These are phyloP conservation scores for Allophyes oxyacanthae DNA, from an alignment of 2,888 invertebrate species.

Conservation along the genomic window DNA sequence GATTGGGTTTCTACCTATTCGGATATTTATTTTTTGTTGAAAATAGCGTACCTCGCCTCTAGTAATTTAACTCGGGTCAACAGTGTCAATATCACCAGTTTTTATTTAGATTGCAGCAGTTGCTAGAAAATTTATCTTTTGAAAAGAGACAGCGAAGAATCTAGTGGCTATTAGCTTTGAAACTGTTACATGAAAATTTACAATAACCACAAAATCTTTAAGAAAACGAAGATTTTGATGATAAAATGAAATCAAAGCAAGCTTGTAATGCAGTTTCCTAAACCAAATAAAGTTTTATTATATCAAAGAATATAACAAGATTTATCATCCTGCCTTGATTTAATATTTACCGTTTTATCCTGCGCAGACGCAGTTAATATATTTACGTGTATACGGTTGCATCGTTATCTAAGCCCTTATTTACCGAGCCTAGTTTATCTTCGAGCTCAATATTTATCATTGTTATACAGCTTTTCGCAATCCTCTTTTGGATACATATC, in stretches of 20 bases:
- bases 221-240: too few relatives aligned
- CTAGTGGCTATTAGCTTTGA: not conserved
- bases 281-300: not conserved
- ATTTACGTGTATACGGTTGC: not conserved
- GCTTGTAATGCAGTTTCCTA: too few relatives aligned
- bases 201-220: too few relatives aligned
- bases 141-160: not conserved
- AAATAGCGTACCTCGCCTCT: not conserved
- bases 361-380: slow-evolving; percentile 9
- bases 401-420: too few relatives aligned
- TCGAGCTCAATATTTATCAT: too few relatives aligned
- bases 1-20: slow-evolving; percentile 14
- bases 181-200: slow-evolving; percentile 1
- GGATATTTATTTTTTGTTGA: slow-evolving; percentile 16
- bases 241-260: too few relatives aligned
- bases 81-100: not conserved
- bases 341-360: slow-evolving; percentile 16
- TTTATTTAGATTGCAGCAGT: slow-evolving; percentile 1
- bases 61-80: not conserved
- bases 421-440: too few relatives aligned
- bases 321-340: slow-evolving; percentile 29
- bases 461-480: too few relatives aligned
- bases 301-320: not conserved
- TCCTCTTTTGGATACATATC: too few relatives aligned
- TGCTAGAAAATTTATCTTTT: slow-evolving; percentile 2